These are phyloP conservation scores for Tauraco erythrolophus DNA, from an alignment of 2,113 vertebrate species.

Conservation along the genomic window DNA sequence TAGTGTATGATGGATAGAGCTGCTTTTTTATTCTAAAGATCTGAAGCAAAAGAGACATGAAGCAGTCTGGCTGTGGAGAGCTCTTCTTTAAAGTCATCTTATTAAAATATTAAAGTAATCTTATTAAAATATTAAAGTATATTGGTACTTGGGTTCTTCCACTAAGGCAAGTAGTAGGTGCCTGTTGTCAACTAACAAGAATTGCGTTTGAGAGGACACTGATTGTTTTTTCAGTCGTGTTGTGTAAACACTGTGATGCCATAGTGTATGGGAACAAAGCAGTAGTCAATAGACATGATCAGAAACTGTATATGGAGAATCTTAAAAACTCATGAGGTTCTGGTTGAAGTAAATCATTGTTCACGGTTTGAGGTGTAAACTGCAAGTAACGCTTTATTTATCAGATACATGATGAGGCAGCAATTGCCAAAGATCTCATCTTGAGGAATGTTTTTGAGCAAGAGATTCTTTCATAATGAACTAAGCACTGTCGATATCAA, in stretches of 20 bases:
- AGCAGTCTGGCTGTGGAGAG: background rate
- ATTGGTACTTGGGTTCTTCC: background rate
- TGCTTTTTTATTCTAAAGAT: background rate
- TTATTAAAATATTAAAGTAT: background rate
- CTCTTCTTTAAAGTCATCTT: background rate
- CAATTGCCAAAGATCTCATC: background rate
- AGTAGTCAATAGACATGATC: background rate
- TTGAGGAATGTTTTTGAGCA: background rate
- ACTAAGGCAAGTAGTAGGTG: background rate
- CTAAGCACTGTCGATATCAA: background rate
- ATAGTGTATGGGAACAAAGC: background rate
- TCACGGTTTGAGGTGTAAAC: background rate
- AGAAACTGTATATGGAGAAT: background rate
- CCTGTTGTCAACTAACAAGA: background rate
- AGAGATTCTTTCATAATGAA: background rate
- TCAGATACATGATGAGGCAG: background rate
- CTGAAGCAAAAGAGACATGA: background rate
- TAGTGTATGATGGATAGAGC: background rate
- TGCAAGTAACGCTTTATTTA: background rate
- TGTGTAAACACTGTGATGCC: background rate
- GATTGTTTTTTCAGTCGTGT: background rate
- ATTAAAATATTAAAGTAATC: background rate
- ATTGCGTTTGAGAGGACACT: background rate
- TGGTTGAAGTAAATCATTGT: background rate
- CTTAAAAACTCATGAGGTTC: background rate